Conservation (phyloP, 2,797 vertebrate genomes). For the Helostoma temminkii region DNA sequence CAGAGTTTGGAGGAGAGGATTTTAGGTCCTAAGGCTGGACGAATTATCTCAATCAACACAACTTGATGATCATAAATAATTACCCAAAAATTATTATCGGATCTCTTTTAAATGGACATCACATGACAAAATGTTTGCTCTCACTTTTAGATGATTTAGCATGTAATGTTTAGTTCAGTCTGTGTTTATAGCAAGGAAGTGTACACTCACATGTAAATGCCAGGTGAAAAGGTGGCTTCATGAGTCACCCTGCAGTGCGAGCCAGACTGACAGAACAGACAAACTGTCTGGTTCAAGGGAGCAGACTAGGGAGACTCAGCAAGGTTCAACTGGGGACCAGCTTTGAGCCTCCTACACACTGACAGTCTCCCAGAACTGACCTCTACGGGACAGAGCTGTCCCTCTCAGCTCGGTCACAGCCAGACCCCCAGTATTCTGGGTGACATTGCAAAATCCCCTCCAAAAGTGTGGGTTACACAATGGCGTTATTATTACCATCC, state of each 20-base stretch:
- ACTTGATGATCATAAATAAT: not conserved
- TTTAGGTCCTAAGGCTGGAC: too few relatives aligned
- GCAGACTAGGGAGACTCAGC: constrained; percentile 27
- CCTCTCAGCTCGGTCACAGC: constrained; percentile 53
- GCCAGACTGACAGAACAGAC: constrained; percentile 56
- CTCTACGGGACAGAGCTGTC: constrained; percentile 63
- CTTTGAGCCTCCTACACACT: constrained; percentile 30
- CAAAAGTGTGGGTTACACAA: constrained; percentile 20
- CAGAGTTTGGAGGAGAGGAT: too few relatives aligned
- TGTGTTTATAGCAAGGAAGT: not conserved
- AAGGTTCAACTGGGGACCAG: constrained; percentile 55
- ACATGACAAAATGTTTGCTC: too few relatives aligned
- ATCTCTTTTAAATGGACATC: not conserved
- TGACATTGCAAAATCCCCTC: constrained; percentile 44
- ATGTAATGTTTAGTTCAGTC: not conserved
- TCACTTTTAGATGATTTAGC: too few relatives aligned
- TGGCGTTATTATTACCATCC: constrained; percentile 4
- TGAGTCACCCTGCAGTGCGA: constrained; percentile 44
- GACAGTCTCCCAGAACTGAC: constrained; percentile 50
- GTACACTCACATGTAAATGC: constrained; percentile 13
- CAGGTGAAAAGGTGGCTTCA: constrained; percentile 39
- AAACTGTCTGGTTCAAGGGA: constrained; percentile 29
- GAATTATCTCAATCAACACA: too few relatives aligned
- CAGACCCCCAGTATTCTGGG: constrained; percentile 32
- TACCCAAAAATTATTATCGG: not conserved